These are phyloP conservation scores for Takifugu bimaculatus DNA, from an alignment of 2,113 vertebrate genomes.

Conservation along the genomic window DNA sequence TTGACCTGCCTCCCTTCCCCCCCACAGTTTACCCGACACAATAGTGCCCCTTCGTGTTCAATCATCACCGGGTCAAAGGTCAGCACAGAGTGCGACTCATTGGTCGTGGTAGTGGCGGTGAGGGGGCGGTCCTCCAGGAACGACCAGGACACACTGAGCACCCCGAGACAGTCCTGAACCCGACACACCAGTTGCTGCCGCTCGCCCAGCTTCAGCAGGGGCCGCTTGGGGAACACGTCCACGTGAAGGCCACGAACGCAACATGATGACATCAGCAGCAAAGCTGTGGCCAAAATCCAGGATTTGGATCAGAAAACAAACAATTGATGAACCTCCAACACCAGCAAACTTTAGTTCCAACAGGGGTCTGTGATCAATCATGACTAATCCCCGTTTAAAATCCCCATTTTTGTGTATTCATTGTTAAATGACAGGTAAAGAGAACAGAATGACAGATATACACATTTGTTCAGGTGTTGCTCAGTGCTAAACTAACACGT, in stretches of 20 bases:
- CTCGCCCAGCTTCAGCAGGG: slow-evolving; percentile 57
- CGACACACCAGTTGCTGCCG: slow-evolving; percentile 43
- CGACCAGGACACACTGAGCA: slow-evolving; percentile 36
- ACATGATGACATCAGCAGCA: slow-evolving; percentile 31
- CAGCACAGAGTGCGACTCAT: slow-evolving; percentile 15
- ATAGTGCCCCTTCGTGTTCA: slow-evolving; percentile 48
- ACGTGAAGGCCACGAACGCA: slow-evolving; percentile 38
- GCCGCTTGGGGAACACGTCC: slow-evolving; percentile 29
- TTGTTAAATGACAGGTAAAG: too few species aligned
- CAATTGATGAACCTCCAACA: neutral
- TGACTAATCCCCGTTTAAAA: too few species aligned
- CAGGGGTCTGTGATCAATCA: neutral
- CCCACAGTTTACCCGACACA: slow-evolving; percentile 53
- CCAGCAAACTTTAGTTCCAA: neutral
- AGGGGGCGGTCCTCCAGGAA: slow-evolving; percentile 56
- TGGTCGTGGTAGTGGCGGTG: neutral
- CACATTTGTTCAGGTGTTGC: too few species aligned
- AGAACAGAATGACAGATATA: too few species aligned
- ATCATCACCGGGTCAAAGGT: slow-evolving; percentile 49
- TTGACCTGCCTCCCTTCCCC: neutral
- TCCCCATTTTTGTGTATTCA: too few species aligned
- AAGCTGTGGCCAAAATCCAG: slow-evolving; percentile 19
- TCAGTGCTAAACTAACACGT: too few species aligned
- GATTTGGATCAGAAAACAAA: neutral
- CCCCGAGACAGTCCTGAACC: slow-evolving; percentile 38